Evolutionary conservation across 2,888 invertebrate species (phyloP), one percentile per base, ranked within the genome.

Genomic region (Lucinisca nassula): DNA sequence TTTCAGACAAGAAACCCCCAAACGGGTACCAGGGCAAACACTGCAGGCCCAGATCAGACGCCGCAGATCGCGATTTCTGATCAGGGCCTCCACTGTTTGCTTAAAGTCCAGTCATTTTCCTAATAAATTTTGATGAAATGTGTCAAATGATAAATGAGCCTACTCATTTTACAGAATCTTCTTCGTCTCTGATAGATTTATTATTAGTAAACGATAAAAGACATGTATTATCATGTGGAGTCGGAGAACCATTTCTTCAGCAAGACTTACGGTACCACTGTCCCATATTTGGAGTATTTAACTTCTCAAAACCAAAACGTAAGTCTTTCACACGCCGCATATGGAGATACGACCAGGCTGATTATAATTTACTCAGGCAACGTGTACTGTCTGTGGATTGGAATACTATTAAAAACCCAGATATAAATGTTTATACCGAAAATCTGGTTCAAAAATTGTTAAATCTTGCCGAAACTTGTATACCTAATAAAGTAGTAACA

Each of bases 231-330:
- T 61, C 14, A 21, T 10, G 37, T 21, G 61, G 58, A 12, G 78
- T 61, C 4, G 27, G 67, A n/a, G 78, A 79, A 12, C 78, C 78
- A 27, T 67, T 58, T 45, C 27, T 67, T 14, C 61, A 58, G 30
- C 58, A 79, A 79, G 24, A 24, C 12, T 27, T 17, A n/a, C 38
- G 78, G 6, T 79, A 40, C 27, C 78, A 67, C 35, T 79, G 78
- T 32, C 78, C 67, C 2, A 24, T 37, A 30, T 79, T 30, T 38
- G 61, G 30, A n/a, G n/a, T n/a, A n/a, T n/a, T n/a, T n/a, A n/a
- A n/a, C n/a, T n/a, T n/a, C n/a, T n/a, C n/a, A n/a, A n/a, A n/a
- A n/a, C n/a, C n/a, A n/a, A n/a, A n/a, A n/a, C n/a, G n/a, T n/a
- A n/a, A n/a, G n/a, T n/a, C n/a, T n/a, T n/a, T n/a, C n/a, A n/a